Percentiles rank a stretch among this genome's conserved stretches.
phyloP scores from a whole-genome alignment of 35 echinoderm and acorn worm species.

The Hemicentrotus pulcherrimus region DNA sequence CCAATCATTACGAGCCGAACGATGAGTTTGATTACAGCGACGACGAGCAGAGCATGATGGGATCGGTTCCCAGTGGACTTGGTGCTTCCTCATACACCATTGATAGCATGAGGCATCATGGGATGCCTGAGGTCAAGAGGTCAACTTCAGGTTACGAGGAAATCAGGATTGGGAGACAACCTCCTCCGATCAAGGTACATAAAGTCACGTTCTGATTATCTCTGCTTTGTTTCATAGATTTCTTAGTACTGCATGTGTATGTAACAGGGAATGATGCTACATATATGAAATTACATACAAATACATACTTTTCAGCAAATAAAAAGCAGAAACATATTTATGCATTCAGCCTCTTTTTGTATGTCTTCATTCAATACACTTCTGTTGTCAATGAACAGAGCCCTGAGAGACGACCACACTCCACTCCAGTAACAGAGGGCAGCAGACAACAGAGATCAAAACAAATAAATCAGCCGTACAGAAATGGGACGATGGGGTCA shows the following conservation, averaged over 20 bases:
- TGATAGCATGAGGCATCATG: constrained; percentile 50
- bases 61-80: constrained; percentile 25
- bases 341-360: no score
- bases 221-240: not conserved
- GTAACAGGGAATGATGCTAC: no score
- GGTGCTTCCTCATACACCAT: constrained; percentile 13
- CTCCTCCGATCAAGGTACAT: not conserved
- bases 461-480: not conserved
- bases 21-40: constrained; percentile 62
- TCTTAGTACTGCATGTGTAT: no score
- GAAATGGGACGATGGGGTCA: not conserved
- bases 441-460: not conserved
- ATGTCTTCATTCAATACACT: no score
- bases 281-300: no score
- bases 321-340: no score
- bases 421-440: not conserved
- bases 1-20: constrained; percentile 43
- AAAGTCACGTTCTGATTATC: not conserved
- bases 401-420: not conserved
- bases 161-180: constrained; percentile 24
- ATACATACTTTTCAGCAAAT: no score
- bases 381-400: not conserved
- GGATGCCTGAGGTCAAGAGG: not conserved
- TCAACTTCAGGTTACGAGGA: constrained; percentile 26
- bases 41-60: constrained; percentile 41